Percentiles rank a stretch among this genome's conserved stretches.
Conservation (phyloP, 2,797 vertebrate genomes). For the Cygnus olor region DNA sequence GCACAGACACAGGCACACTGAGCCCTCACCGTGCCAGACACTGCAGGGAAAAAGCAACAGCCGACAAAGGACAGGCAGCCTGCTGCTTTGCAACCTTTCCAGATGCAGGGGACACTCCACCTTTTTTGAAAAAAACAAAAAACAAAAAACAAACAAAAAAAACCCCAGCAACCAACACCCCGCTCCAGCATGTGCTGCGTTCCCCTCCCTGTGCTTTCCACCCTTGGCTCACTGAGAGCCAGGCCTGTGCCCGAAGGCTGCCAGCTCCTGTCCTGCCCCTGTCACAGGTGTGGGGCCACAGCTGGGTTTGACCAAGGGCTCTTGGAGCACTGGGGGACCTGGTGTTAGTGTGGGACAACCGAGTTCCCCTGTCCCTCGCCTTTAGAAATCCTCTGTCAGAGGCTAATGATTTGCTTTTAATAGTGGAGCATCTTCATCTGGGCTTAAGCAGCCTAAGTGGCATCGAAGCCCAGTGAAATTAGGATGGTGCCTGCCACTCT, state of each 20-base stretch:
- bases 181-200: neutral
- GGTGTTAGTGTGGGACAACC: neutral
- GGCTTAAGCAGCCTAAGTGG: neutral
- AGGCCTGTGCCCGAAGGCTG: neutral
- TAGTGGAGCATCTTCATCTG: neutral
- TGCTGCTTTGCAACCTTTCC: neutral
- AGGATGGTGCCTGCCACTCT: neutral
- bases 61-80: neutral
- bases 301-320: neutral
- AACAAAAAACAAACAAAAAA: neutral
- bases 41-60: neutral
- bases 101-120: neutral
- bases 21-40: neutral
- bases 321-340: neutral
- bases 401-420: neutral
- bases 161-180: too few species aligned
- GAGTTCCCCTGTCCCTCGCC: too few species aligned
- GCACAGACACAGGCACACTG: fast-evolving
- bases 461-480: fast-evolving
- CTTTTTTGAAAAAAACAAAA: neutral
- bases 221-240: neutral
- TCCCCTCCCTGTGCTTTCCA: neutral
- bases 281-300: neutral
- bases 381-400: neutral
- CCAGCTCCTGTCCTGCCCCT: neutral